A percentile compares a stretch with the other conserved stretches of the same genome.
phyloP scores from a whole-genome alignment of 2,797 vertebrate species.

The Sphenopsis melanotis region DNA sequence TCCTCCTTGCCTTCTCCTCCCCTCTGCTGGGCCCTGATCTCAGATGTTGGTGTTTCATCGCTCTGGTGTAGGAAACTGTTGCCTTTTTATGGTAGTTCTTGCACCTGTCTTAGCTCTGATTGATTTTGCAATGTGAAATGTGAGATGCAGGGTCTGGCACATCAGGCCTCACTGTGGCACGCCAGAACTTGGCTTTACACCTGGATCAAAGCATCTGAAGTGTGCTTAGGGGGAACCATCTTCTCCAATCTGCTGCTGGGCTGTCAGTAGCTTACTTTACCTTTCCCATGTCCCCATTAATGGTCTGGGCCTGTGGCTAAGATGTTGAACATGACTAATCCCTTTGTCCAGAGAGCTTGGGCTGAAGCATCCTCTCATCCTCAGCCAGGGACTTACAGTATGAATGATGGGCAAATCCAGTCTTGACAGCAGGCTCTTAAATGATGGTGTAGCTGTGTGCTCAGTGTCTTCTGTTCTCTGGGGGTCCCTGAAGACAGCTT shows the following conservation, averaged over 20 bases:
- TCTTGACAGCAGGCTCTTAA: background rate
- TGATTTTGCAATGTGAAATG: background rate
- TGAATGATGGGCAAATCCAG: background rate
- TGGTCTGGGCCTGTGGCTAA: background rate
- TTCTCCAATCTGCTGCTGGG: background rate
- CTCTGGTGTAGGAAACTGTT: background rate
- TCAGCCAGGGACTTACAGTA: background rate
- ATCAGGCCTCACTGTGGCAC: background rate
- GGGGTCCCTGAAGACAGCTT: background rate
- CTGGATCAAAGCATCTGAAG: background rate
- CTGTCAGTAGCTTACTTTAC: background rate
- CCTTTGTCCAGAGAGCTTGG: background rate
- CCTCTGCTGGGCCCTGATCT: fast-evolving
- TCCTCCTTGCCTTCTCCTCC: background rate
- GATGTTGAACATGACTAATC: background rate
- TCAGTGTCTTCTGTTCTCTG: background rate
- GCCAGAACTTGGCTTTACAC: background rate
- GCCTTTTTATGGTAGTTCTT: background rate
- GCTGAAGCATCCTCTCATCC: background rate
- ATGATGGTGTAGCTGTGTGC: background rate
- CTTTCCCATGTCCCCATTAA: background rate
- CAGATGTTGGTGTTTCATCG: background rate
- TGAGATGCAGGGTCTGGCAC: background rate
- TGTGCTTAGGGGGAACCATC: background rate
- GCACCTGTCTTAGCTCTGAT: background rate